Conservation (phyloP, 2,113 vertebrate genomes). For the Elephas maximus region DNA sequence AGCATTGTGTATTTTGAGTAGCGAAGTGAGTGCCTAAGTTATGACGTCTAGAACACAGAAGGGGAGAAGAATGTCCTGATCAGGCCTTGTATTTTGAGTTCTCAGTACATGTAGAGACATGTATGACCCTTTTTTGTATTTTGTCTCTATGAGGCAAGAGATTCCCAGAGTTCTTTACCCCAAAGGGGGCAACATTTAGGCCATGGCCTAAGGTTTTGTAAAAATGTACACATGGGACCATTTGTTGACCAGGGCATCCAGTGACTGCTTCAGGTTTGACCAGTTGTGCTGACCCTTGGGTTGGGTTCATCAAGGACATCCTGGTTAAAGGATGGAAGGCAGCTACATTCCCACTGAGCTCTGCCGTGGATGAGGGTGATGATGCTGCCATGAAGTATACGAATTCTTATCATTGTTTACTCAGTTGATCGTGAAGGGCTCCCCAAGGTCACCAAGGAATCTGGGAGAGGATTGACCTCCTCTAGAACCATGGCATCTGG, state of each 20-base stretch:
- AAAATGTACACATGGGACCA: too few species aligned
- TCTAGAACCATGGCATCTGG: not conserved
- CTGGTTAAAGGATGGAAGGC: not conserved
- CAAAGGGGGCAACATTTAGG: too few species aligned
- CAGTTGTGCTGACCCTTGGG: not conserved
- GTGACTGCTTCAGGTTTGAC: too few species aligned
- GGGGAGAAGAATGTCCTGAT: not conserved
- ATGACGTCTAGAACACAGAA: too few species aligned
- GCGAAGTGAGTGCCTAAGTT: not conserved
- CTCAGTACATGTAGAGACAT: not conserved
- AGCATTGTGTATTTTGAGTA: not conserved
- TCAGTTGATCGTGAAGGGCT: not conserved
- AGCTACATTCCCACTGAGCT: not conserved
- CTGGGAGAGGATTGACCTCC: too few species aligned
- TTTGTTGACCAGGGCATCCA: not conserved
- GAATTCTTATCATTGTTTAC: not conserved
- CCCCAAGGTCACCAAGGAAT: not conserved
- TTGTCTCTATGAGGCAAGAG: too few species aligned
- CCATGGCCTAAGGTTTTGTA: too few species aligned
- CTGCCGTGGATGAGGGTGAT: not conserved
- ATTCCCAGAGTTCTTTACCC: too few species aligned
- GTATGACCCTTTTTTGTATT: not conserved
- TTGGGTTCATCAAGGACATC: too few species aligned
- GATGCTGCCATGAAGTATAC: not conserved
- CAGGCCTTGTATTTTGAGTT: not conserved